A percentile compares a stretch with the other conserved stretches of the same genome.
Conservation (phyloP, 2,888 invertebrate genomes). For the Syritta pipiens region DNA sequence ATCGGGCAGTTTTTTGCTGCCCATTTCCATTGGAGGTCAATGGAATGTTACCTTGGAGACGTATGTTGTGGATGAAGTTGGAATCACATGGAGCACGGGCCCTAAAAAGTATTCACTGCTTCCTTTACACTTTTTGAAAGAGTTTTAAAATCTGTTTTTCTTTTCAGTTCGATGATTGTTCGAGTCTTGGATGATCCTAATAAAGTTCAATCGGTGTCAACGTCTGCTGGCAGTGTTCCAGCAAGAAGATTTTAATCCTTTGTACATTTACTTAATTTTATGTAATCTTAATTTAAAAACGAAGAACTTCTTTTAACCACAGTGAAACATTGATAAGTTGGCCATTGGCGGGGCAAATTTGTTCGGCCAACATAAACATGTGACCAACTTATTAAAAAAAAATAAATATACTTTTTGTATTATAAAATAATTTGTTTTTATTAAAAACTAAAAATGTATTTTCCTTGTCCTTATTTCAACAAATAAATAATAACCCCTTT, state of each 20-base stretch:
- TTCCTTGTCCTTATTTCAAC: too few relatives aligned
- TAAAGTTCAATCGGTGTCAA: constrained; percentile 73
- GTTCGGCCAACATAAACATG: too few relatives aligned
- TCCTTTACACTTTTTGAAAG: constrained; percentile 75
- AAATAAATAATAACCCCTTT: too few relatives aligned
- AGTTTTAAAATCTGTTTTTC: not conserved
- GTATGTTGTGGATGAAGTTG: constrained; percentile 90
- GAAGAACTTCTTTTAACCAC: too few relatives aligned
- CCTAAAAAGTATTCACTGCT: constrained; percentile 89
- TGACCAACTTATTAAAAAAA: too few relatives aligned
- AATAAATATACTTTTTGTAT: too few relatives aligned
- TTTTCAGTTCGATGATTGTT: constrained; percentile 75
- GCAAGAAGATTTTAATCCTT: constrained; percentile 65
- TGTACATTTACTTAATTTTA: not conserved
- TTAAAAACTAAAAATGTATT: too few relatives aligned
- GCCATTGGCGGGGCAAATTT: too few relatives aligned
- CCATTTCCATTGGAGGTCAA: constrained; percentile 82
- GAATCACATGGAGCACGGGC: constrained; percentile 94
- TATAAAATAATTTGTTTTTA: too few relatives aligned
- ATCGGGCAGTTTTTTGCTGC: constrained; percentile 92
- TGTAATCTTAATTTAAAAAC: not conserved
- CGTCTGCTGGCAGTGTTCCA: constrained; percentile 70
- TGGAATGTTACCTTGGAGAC: constrained; percentile 91
- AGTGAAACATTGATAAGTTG: too few relatives aligned
- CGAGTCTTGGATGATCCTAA: constrained; percentile 78